Conservation (phyloP, 1,140 invertebrate species). For the Pseudomyrmex sp. region DNA sequence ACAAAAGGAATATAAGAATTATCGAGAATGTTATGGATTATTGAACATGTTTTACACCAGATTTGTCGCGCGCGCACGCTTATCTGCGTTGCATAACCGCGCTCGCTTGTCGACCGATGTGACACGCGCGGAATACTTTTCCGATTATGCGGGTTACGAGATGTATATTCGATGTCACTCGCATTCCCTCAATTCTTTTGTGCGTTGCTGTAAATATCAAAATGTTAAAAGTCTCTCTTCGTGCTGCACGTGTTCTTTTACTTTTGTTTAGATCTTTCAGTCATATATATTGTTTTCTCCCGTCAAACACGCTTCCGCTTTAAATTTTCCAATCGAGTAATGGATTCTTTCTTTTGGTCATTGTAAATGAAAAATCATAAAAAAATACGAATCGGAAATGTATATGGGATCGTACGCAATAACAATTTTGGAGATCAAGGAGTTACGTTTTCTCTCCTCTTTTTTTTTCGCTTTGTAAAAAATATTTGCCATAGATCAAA, state of each 20-base stretch:
- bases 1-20: conserved; percentile 43
- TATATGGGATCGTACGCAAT: conserved; percentile 22
- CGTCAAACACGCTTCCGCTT: conserved; percentile 36
- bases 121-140: conserved; percentile 52
- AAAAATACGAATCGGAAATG: background rate
- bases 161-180: conserved; percentile 61
- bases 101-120: conserved; percentile 29
- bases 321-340: conserved; percentile 52
- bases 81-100: conserved; percentile 56
- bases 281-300: conserved; percentile 43
- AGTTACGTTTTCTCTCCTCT: conserved; percentile 24
- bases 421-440: conserved; percentile 55
- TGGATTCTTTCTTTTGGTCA: conserved; percentile 46
- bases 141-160: conserved; percentile 56
- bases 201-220: conserved; percentile 45
- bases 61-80: conserved; percentile 21
- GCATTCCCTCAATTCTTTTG: conserved; percentile 47
- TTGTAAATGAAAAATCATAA: conserved; percentile 4
- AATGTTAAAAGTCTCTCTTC: conserved; percentile 30
- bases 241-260: background rate
- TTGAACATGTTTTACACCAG: conserved; percentile 53
- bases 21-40: conserved; percentile 51
- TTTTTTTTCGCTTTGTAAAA: conserved; percentile 36
- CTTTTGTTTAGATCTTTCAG: conserved; percentile 36
- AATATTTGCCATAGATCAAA: conserved; percentile 60